Conservation (phyloP, 2,113 vertebrate species). For the Pygoscelis antarcticus region DNA sequence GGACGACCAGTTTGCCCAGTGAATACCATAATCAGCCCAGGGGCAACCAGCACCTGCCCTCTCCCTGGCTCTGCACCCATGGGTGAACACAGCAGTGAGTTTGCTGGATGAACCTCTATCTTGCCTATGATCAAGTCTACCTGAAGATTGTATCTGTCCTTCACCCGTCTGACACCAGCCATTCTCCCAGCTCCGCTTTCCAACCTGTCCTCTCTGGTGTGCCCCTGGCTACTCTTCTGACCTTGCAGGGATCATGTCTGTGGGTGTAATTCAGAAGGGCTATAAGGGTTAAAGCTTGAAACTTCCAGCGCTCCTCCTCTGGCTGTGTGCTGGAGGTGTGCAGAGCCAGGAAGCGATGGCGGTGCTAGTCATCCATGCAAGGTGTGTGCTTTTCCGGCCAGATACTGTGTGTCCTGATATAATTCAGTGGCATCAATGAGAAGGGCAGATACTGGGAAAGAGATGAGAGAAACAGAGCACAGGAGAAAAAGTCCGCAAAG, state of each 20-base stretch:
- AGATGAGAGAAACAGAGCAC: background rate
- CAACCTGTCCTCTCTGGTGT: accelerated
- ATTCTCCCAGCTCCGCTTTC: background rate
- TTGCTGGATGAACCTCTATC: background rate
- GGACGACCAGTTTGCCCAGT: background rate
- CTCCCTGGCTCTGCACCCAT: background rate
- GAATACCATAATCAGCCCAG: background rate
- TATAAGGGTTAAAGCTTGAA: background rate
- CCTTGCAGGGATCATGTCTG: background rate
- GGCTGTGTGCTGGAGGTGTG: background rate
- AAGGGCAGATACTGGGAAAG: background rate
- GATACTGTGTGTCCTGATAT: background rate
- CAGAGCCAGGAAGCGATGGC: background rate
- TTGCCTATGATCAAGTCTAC: accelerated
- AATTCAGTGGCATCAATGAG: background rate
- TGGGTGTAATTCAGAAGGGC: background rate
- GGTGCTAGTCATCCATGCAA: background rate
- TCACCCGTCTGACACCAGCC: background rate
- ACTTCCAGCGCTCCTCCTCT: background rate
- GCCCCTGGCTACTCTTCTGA: background rate
- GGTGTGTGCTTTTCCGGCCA: background rate
- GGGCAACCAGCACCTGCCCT: background rate
- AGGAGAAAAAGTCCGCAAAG: background rate
- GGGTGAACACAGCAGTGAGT: background rate
- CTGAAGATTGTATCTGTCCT: background rate